Evolutionary conservation across 2,888 invertebrate species (phyloP), one percentile per base, ranked within the genome.

Genomic region (Temnothorax unifasciatus): DNA sequence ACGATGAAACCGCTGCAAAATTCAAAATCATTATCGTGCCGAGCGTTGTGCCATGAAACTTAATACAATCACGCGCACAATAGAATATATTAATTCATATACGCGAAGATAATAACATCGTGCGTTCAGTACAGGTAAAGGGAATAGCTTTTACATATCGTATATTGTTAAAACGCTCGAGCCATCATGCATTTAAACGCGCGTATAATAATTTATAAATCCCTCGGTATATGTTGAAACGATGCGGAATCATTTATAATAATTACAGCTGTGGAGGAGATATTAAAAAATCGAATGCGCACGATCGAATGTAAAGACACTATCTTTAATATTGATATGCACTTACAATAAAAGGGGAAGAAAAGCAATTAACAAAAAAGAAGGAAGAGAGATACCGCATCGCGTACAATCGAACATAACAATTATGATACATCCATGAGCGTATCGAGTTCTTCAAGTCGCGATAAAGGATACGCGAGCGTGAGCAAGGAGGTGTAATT

Each of bases 11-110:
- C 34, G 47, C 41, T 47, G 68, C 21, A 21, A 34, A 52, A 79
- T 71, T 57, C 57, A 44, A 71, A 44, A 59, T 38, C n/a, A 44
- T 77, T 77, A 71, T 73, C 44, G 77, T 44, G 71, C 57, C 59
- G 34, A 73, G 52, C 73, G 73, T 59, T 81, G 73, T 81, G 47
- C 73, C 73, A 73, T 59, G 34, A 47, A 71, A 73, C 15, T 71
- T 81, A 81, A 79, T 79, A 79, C 79, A 79, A 81, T 59, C 73
- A 44, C 73, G 59, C 47, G 73, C 79, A 73, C 79, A 81, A 81
- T 59, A 47, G 25, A 81, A 71, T 68, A 71, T 68, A 59, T 47
- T 73, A 73, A 47, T 38, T 63, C 21, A 71, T 44, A 38, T 13
- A 44, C 13, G 5, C 6, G n/a, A 18, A 21, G 38, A 59, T 54